phyloP scores from a whole-genome alignment of 2,113 vertebrate genomes.

The Bos javanicus region DNA sequence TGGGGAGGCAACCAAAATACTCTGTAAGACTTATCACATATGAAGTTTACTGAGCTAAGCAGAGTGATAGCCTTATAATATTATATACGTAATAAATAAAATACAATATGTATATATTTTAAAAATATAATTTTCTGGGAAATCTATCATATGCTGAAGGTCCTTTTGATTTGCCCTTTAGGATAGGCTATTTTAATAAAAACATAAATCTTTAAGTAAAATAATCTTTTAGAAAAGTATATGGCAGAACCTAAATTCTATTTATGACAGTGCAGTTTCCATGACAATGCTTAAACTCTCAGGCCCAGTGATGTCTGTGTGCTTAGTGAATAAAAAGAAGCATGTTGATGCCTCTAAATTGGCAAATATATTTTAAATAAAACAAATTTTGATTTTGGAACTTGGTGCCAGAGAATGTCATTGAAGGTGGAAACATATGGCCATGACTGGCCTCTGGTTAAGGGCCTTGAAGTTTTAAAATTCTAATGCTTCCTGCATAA shows the following conservation, averaged over 20 bases:
- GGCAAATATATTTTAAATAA: conserved; percentile 15
- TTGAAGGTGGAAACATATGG: not conserved
- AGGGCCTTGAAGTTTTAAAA: not conserved
- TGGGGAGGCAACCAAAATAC: not conserved
- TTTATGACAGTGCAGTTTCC: not conserved
- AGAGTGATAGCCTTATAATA: not conserved
- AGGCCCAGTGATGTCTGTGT: not conserved
- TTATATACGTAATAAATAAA: not conserved
- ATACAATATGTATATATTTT: not conserved
- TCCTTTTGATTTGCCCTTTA: not conserved
- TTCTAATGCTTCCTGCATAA: not conserved
- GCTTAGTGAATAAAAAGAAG: not conserved
- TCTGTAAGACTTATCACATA: not conserved
- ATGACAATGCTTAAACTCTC: not conserved
- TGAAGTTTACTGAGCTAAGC: not conserved
- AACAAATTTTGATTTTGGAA: conserved; percentile 4
- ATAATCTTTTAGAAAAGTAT: not conserved
- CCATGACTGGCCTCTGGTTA: not conserved
- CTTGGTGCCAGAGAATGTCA: not conserved
- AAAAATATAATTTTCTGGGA: not conserved
- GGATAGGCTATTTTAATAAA: not conserved
- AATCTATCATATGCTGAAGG: not conserved
- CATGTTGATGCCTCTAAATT: not conserved
- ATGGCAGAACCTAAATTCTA: not conserved
- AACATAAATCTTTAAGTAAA: not conserved